phyloP scores from a whole-genome alignment of 1,140 invertebrate genomes.

The Drosophila carrolli region DNA sequence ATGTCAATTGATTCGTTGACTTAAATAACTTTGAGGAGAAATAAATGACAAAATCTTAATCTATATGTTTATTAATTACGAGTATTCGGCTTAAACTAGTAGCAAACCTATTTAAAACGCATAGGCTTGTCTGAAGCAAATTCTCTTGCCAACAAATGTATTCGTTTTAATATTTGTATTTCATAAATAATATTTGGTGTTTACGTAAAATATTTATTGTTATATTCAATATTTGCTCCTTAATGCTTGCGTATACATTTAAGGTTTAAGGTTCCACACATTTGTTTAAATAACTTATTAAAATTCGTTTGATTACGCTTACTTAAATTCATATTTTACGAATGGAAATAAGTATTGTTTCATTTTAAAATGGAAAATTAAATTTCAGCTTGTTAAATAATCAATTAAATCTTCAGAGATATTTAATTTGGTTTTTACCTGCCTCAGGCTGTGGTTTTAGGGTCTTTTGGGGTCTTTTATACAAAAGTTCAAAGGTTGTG shows the following conservation, averaged over 20 bases:
- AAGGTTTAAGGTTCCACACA: not conserved
- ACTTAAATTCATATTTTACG: conserved; percentile 5
- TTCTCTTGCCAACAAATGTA: too few relatives aligned
- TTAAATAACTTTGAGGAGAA: not conserved
- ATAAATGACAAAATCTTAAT: not conserved
- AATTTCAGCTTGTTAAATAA: conserved; percentile 32
- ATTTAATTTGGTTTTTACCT: conserved; percentile 54
- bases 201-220: not conserved
- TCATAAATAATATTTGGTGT: not conserved
- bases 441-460: conserved; percentile 62
- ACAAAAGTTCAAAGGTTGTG: conserved; percentile 58
- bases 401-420: conserved; percentile 28
- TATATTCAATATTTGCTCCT: not conserved
- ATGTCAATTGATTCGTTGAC: not conserved
- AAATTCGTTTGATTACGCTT: conserved; percentile 3
- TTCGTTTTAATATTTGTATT: not conserved
- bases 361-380: conserved; percentile 15
- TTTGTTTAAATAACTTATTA: not conserved
- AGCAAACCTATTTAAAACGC: not conserved
- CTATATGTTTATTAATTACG: not conserved
- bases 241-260: not conserved
- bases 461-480: conserved; percentile 24
- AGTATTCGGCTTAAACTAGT: not conserved
- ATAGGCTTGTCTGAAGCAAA: too few relatives aligned
- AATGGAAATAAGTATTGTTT: not conserved